Evolutionary conservation across 1,140 invertebrate species (phyloP), one percentile per base, ranked within the genome.

Genomic region (Heliconius eleuchia): DNA sequence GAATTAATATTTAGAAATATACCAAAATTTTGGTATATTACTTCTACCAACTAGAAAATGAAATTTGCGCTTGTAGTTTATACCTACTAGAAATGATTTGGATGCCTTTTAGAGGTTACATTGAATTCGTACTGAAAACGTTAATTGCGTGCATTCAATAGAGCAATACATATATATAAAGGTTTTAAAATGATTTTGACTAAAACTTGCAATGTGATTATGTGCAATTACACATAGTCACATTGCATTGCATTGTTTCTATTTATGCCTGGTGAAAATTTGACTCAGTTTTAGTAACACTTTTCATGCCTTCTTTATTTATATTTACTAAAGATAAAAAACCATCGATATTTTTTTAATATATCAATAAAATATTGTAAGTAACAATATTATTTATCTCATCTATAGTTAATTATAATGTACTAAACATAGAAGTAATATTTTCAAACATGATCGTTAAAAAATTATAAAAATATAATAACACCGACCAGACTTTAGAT

Each of bases 1-100:
- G 66, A 46, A 70, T 76, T 76, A 76, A 76, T 76, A 70, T 76
- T 70, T 71, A 37, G 60, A 46, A 76, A 76, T 66, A 27, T 27
- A 11, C 39, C 18, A 30, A 11, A 23, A 39, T 76, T 70, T 76
- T 13, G 60, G 34, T 50, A 71, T 71, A 70, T 39, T 37, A 76
- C 60, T 71, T 50, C 9, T 37, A 37, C 0, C 39, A 75, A 75
- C 55, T 30, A n/a, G 60, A 66, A 66, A 30, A 60, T 60, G n/a
- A 60, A 60, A 30, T 66, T 66, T 66, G 4, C 13, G 27, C 11
- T 66, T 66, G 11, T 30, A 66, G 23, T 30, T 30, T 30, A 13
- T 27, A 66, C n/a, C 19, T 60, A 18, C 55, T 57, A 66, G 60
- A 2, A 66, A 30, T 30, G 0, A 66, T 66, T 30, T 30, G 13